Conservation (phyloP, 2,888 invertebrate genomes). For the Gnatocerus cornutus region DNA sequence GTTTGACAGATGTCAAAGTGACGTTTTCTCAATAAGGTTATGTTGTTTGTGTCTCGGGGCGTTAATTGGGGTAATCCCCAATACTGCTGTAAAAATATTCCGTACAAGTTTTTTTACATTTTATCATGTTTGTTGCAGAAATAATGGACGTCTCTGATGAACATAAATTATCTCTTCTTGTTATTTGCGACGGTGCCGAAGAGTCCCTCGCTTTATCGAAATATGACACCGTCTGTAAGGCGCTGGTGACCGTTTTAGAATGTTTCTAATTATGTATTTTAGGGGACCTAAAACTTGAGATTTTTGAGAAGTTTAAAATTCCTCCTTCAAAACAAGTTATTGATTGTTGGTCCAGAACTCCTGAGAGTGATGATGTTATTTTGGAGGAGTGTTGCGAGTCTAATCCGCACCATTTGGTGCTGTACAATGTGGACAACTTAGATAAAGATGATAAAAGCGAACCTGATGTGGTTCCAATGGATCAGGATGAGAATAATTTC, state of each 20-base stretch:
- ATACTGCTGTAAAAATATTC: neutral
- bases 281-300: conserved; percentile 43
- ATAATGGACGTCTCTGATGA: too few species aligned
- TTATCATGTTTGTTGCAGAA: too few species aligned
- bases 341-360: conserved; percentile 53
- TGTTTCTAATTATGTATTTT: conserved; percentile 1
- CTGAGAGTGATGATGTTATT: conserved; percentile 51
- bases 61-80: neutral
- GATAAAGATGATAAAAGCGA: conserved; percentile 6
- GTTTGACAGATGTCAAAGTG: neutral
- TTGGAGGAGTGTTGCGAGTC: conserved; percentile 49
- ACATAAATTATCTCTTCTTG: too few species aligned
- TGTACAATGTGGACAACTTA: conserved; percentile 37
- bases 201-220: neutral
- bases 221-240: conserved; percentile 3
- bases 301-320: conserved; percentile 50
- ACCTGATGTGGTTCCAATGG: neutral
- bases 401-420: conserved; percentile 51
- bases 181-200: neutral
- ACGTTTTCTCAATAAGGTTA: conserved; percentile 2
- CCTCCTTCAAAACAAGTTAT: conserved; percentile 54
- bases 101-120: too few species aligned
- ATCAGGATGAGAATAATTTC: conserved; percentile 6
- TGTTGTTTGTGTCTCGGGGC: neutral
- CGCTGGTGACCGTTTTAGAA: neutral